Conservation (phyloP, 1,140 invertebrate species). For the Hycleus phaleratus region DNA sequence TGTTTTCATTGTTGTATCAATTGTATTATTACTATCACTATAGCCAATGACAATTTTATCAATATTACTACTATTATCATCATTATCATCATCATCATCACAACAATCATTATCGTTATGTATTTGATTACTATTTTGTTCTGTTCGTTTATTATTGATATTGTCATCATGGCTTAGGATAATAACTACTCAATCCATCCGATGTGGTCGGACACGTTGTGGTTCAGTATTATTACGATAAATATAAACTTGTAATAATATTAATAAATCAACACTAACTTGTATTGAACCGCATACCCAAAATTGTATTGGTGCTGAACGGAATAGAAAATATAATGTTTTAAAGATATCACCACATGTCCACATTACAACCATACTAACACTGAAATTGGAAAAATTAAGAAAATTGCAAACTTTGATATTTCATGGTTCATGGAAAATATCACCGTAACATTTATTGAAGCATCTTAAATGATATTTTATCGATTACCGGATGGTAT, state of each 20-base stretch:
- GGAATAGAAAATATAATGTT: conserved; percentile 89
- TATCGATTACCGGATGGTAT: too few relatives aligned
- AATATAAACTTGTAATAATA: conserved; percentile 53
- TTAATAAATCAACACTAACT: conserved; percentile 53
- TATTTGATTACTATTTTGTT: conserved; percentile 12
- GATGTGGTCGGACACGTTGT: conserved; percentile 43
- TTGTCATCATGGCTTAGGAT: conserved; percentile 37
- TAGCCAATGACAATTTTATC: too few relatives aligned
- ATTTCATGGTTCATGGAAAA: too few relatives aligned
- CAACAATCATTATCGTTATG: conserved; percentile 11
- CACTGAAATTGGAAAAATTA: conserved; percentile 43
- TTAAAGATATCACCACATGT: conserved; percentile 93
- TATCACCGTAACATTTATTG: too few relatives aligned
- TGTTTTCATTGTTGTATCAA: not conserved
- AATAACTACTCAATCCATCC: conserved; percentile 53
- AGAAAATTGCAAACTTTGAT: too few relatives aligned
- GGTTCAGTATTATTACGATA: conserved; percentile 56
- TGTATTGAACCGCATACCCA: conserved; percentile 91
- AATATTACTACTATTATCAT: not conserved
- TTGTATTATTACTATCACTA: not conserved
- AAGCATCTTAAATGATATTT: too few relatives aligned
- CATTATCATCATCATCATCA: not conserved
- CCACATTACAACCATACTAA: conserved; percentile 96
- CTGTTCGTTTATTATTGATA: conserved; percentile 18
- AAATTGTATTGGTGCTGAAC: conserved; percentile 89